phyloP scores from a whole-genome alignment of 2,888 invertebrate species.

The Plutella xylostella region DNA sequence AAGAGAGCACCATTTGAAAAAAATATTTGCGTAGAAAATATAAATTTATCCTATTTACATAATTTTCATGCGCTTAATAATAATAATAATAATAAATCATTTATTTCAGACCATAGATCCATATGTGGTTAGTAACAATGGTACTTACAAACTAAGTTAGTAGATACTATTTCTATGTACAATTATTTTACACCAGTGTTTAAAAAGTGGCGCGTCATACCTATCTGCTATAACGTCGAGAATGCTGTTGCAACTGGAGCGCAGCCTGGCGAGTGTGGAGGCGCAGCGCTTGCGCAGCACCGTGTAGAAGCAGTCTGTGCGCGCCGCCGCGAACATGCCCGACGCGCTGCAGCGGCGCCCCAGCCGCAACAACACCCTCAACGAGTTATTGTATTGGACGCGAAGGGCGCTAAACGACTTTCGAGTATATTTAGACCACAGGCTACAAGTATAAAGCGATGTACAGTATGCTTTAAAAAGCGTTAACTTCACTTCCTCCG shows the following conservation, averaged over 20 bases:
- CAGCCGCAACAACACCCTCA: too few relatives aligned
- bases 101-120: too few relatives aligned
- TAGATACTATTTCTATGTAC: too few relatives aligned
- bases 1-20: too few relatives aligned
- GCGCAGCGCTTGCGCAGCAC: constrained; percentile 5
- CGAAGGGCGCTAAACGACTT: not conserved
- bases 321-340: constrained; percentile 10
- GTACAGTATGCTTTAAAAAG: constrained; percentile 4
- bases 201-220: not conserved
- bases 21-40: too few relatives aligned
- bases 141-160: too few relatives aligned
- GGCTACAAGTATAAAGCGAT: constrained; percentile 2
- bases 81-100: too few relatives aligned
- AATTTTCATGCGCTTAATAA: too few relatives aligned
- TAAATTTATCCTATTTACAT: too few relatives aligned
- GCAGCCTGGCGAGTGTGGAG: constrained; percentile 8
- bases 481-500: not conserved
- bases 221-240: constrained; percentile 5
- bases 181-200: not conserved
- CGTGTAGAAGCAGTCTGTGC: constrained; percentile 4
- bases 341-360: too few relatives aligned
- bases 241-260: constrained; percentile 7
- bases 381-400: constrained; percentile 3
- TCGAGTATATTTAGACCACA: constrained; percentile 2
- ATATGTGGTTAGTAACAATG: too few relatives aligned